These are phyloP conservation scores for Scopus umbretta DNA, from an alignment of 2,113 vertebrate species.

Conservation along the genomic window DNA sequence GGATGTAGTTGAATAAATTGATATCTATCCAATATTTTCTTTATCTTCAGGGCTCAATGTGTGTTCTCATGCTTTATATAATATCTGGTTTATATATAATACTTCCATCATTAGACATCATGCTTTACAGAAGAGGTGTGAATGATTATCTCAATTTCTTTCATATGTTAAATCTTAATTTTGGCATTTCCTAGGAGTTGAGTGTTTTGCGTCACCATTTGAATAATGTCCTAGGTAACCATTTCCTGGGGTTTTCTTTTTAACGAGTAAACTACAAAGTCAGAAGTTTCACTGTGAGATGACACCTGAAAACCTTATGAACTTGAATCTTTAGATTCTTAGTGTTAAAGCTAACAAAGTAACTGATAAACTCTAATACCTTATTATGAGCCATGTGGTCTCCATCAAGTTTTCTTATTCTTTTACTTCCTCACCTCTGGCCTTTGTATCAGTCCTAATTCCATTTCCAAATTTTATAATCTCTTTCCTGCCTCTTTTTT, in stretches of 20 bases:
- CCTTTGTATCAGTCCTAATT: background rate
- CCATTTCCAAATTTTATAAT: background rate
- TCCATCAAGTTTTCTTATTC: background rate
- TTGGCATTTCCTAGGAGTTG: background rate
- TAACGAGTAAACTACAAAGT: background rate
- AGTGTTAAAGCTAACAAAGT: background rate
- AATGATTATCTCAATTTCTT: background rate
- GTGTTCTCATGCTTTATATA: background rate
- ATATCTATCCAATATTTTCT: slow-evolving; percentile 8
- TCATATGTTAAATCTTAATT: background rate
- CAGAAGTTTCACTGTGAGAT: background rate
- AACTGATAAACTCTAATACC: background rate
- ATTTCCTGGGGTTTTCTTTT: background rate
- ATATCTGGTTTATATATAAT: background rate
- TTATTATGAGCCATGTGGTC: background rate
- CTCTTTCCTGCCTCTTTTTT: background rate
- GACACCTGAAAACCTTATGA: background rate
- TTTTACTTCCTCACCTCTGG: background rate
- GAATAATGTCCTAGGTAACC: background rate
- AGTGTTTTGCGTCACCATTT: background rate
- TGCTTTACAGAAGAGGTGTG: background rate
- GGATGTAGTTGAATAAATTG: background rate
- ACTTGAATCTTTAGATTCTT: background rate
- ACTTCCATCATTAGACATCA: background rate
- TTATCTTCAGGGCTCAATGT: background rate